These are phyloP conservation scores for Ditula angustiorana DNA, from an alignment of 2,888 invertebrate species.

Conservation along the genomic window DNA sequence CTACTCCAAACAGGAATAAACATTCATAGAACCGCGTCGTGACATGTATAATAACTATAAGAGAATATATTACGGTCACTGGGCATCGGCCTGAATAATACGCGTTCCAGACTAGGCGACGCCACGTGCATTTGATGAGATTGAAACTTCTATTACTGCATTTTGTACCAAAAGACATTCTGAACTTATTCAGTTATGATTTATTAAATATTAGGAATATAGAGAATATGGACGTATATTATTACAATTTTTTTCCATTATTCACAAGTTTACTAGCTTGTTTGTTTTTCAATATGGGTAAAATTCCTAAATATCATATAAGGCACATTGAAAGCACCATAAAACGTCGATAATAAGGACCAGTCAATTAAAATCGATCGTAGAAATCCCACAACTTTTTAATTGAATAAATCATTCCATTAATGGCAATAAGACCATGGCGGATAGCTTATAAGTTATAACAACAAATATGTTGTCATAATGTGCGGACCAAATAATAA, in stretches of 20 bases:
- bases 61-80: conserved; percentile 57
- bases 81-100: conserved; percentile 64
- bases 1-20: conserved; percentile 27
- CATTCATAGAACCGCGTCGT: conserved; percentile 30
- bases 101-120: conserved; percentile 64
- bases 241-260: no score
- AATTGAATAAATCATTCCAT: conserved; percentile 47
- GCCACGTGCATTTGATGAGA: conserved; percentile 53
- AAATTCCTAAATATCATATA: not conserved
- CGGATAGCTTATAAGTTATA: conserved; percentile 10
- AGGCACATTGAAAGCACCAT: conserved; percentile 1
- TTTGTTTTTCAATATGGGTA: no score
- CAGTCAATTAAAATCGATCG: conserved; percentile 49
- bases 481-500: not conserved
- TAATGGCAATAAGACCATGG: conserved; percentile 49
- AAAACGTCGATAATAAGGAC: conserved; percentile 38
- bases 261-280: no score
- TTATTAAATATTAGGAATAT: conserved; percentile 13
- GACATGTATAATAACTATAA: conserved; percentile 34
- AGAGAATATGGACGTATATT: not conserved
- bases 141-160: conserved; percentile 26
- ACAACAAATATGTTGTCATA: no score
- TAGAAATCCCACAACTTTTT: conserved; percentile 49
- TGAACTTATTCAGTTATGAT: not conserved
- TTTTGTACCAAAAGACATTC: conserved; percentile 23